phyloP scores from a whole-genome alignment of 2,113 vertebrate genomes.

The Polyodon spathula region DNA sequence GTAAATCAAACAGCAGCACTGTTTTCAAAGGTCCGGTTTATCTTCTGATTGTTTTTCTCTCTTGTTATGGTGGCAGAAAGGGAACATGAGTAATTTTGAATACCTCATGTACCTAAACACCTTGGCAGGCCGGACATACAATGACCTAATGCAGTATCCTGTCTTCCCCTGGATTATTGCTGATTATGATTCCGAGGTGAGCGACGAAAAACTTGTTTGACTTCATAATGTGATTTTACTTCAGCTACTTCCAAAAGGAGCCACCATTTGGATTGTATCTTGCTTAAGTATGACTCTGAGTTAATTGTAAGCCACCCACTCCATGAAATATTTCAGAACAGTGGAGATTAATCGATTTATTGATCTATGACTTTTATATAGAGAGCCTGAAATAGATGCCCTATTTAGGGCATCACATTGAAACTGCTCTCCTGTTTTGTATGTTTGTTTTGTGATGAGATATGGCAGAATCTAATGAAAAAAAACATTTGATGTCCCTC shows the following conservation, averaged over 20 bases:
- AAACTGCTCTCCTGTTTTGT: no score
- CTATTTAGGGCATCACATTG: no score
- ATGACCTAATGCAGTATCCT: constrained; percentile 95
- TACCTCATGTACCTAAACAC: constrained; percentile 94
- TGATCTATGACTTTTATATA: no score
- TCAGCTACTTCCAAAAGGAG: background rate
- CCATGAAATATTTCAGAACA: no score
- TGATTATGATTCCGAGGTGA: constrained; percentile 83
- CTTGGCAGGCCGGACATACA: constrained; percentile 79
- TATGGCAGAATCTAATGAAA: no score
- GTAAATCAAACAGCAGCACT: background rate
- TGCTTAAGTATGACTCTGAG: no score
- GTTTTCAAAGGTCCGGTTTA: background rate
- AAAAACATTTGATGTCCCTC: no score
- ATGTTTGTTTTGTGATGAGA: no score
- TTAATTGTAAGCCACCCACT: no score
- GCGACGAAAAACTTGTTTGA: background rate
- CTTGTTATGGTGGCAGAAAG: constrained; percentile 57
- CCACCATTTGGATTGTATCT: no score
- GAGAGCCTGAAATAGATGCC: no score
- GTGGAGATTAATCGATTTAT: no score
- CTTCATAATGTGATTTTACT: background rate
- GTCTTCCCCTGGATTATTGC: constrained; percentile 88
- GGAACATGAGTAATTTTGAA: constrained; percentile 91
- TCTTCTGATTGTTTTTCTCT: background rate